Conservation (phyloP, 2,797 vertebrate species). For the Masticophis lateralis region DNA sequence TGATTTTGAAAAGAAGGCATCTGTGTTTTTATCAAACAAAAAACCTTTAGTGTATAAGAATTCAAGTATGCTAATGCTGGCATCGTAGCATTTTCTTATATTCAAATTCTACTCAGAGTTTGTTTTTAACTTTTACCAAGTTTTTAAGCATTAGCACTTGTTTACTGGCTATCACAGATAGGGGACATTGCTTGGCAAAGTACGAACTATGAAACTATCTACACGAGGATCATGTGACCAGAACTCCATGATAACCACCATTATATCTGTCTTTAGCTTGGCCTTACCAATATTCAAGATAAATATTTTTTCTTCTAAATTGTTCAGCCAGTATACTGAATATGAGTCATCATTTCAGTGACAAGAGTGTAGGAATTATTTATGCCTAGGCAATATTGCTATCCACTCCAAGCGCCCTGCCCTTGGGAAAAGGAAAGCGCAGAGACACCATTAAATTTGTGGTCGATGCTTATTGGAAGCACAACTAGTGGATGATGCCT, state of each 20-base stretch:
- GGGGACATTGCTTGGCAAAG: background rate
- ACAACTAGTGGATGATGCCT: slow-evolving; percentile 39
- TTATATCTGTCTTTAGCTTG: background rate
- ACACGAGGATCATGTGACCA: background rate
- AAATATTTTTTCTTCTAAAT: slow-evolving; percentile 3
- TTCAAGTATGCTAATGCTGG: background rate
- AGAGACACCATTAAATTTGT: slow-evolving; percentile 46
- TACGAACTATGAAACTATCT: background rate
- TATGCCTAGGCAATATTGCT: slow-evolving; percentile 21
- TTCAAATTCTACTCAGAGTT: background rate
- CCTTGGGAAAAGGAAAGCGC: slow-evolving; percentile 19
- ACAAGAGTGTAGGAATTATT: background rate
- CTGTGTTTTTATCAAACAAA: background rate
- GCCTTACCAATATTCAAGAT: background rate
- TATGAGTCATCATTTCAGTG: slow-evolving; percentile 22
- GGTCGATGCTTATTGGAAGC: slow-evolving; percentile 11
- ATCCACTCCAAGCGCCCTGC: slow-evolving; percentile 26
- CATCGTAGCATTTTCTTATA: background rate
- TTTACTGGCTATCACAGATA: background rate
- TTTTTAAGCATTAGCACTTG: background rate
- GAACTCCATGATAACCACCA: background rate
- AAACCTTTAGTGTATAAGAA: background rate
- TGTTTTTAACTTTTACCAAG: background rate
- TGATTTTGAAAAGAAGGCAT: background rate
- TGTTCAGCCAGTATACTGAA: background rate